Base-by-base conservation (phyloP, 1,140 invertebrate species). In the Tribolium madens region DNA sequence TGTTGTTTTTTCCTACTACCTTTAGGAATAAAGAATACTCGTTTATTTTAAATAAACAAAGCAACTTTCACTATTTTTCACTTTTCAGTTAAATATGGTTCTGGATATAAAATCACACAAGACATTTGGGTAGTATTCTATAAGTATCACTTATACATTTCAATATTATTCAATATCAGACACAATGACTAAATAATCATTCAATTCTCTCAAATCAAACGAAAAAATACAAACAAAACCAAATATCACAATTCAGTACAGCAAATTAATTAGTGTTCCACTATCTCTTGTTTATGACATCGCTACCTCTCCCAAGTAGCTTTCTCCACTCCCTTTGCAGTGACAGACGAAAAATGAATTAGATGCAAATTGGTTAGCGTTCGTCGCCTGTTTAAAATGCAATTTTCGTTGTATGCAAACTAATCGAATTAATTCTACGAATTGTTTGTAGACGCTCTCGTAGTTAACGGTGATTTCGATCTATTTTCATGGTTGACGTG, bases 401-500 rank as follows among this genome's bases (percentile, higher is more conserved):
- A 57, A 57, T 57, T 57, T 57, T 57, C 52, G 6, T 12, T 26
- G 13, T 57, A 57, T 57, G 52, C 52, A 57, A 57, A 57, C 52
- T 57, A 57, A 57, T 57, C 14, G 52, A 57, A 57, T 57, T 57
- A 57, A 57, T 57, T 57, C 52, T 18, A 26, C 52, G 52, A 42
- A 18, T 57, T 57, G 52, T 57, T 21, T 57, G 52, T 57, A 57
- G 52, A 57, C 52, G 36, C 36, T 42, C 36, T 57, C 52, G 15
- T 21, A 57, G 14, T 57, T 57, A 33, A 13, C 21, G 26, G 26
- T 64, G 57, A 33, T 64, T 64, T 14, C 57, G 26, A 64, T 64
- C 57, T 64, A 64, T 64, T 64, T 64, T 64, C 57, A 64, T 26
- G 57, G 21, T 33, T 64, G 57, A 64, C 57, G 52, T 64, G 26